phyloP scores from a whole-genome alignment of 2,113 vertebrate species.

The Prietella phreatophila region DNA sequence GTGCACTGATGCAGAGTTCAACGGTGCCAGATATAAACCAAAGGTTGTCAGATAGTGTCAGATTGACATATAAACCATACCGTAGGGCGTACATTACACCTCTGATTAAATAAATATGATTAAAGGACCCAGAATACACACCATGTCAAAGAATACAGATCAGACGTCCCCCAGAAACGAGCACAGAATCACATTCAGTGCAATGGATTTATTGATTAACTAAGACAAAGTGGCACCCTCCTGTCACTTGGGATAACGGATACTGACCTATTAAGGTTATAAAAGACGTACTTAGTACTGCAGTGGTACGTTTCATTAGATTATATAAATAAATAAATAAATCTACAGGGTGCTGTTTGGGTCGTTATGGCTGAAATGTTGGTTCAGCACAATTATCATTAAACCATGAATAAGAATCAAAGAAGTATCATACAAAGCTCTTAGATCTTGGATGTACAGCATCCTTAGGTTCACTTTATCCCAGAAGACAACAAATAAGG shows the following conservation, averaged over 20 bases:
- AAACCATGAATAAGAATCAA: not conserved
- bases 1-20: not conserved
- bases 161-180: not conserved
- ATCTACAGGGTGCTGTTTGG: not conserved
- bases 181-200: not conserved
- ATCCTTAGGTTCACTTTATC: not conserved
- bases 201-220: slow-evolving; percentile 32
- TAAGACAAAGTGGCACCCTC: slow-evolving; percentile 22
- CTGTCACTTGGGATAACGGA: slow-evolving; percentile 18
- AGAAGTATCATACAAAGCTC: not conserved
- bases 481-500: not conserved
- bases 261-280: slow-evolving; percentile 8
- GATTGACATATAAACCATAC: not conserved
- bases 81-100: not conserved
- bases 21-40: not conserved
- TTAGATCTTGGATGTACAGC: not conserved
- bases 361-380: not conserved
- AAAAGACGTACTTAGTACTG: slow-evolving; percentile 1
- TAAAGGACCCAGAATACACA: not conserved
- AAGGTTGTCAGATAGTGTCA: not conserved
- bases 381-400: not conserved
- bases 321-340: not conserved
- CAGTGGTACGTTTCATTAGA: not conserved
- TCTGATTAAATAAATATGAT: not conserved
- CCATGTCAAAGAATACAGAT: not conserved